Percentiles rank a stretch among this genome's conserved stretches.
Evolutionary conservation across 2,888 invertebrate genomes (phyloP).

Genomic region (Cybosia mesomella): DNA sequence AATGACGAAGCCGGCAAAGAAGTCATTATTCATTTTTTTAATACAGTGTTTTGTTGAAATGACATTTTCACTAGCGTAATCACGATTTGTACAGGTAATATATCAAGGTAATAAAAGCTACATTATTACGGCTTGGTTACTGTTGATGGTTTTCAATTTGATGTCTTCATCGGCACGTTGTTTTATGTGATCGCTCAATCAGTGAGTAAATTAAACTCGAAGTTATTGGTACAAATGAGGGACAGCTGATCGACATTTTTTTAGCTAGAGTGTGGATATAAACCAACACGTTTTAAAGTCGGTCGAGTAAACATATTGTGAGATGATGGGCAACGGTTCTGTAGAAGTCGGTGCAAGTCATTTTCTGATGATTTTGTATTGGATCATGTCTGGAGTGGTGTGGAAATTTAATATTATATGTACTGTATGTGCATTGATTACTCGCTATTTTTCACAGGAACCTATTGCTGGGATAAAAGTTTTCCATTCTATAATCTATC

Average conservation of each 20-base stretch:
- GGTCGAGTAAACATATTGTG: slow-evolving; percentile 39
- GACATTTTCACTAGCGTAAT: slow-evolving; percentile 86
- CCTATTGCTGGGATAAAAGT: too few relatives aligned
- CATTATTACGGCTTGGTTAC: slow-evolving; percentile 71
- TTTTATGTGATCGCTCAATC: slow-evolving; percentile 59
- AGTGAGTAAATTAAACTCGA: slow-evolving; percentile 52
- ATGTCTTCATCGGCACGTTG: slow-evolving; percentile 73
- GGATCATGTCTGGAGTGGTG: neutral
- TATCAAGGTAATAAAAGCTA: slow-evolving; percentile 81
- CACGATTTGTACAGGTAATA: slow-evolving; percentile 83
- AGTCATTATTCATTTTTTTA: slow-evolving; percentile 87
- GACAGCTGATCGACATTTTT: slow-evolving; percentile 47
- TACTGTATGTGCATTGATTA: neutral
- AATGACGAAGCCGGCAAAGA: slow-evolving; percentile 84
- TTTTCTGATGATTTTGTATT: neutral
- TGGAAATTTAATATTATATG: neutral
- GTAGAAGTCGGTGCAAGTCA: slow-evolving; percentile 9
- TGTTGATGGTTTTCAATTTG: slow-evolving; percentile 83
- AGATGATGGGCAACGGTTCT: slow-evolving; percentile 16
- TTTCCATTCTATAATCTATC: too few relatives aligned
- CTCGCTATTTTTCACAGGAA: too few relatives aligned
- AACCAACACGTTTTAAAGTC: slow-evolving; percentile 47
- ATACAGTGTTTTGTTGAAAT: slow-evolving; percentile 85
- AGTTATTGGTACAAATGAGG: slow-evolving; percentile 56
- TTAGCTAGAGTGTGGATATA: slow-evolving; percentile 38